Base-by-base conservation (phyloP, 2,113 vertebrate species). In the Pseudolaguvia tuberculata region DNA sequence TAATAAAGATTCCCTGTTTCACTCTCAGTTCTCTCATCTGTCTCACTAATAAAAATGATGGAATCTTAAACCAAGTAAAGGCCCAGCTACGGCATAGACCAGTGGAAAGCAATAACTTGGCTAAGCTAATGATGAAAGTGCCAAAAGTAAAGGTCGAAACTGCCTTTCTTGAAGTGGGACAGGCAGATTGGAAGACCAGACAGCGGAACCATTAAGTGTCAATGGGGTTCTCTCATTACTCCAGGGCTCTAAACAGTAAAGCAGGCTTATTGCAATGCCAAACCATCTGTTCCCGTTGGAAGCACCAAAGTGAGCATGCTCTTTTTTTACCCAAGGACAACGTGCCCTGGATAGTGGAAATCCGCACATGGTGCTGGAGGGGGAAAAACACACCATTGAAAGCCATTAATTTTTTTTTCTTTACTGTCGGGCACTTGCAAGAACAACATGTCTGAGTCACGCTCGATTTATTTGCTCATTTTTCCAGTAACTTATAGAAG, bases 201-300 rank as follows among this genome's bases (percentile, higher is more conserved):
- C 81, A 76, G 75, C 57, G 57, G 65, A 66, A 57, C 55, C 67
- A 75, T 69, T 66, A 67, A 70, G 75, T 78, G 69, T 73, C 73
- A 47, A 62, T 76, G 72, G 69, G 82, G 77, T 76, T 70, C 69
- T 78, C 72, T 74, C 67, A 70, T 75, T 70, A 77, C 71, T 78
- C 66, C 55, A 52, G 68, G 72, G 68, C 79, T 83, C 73, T 78
- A 57, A 80, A 77, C 75, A 72, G 58, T 79, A 77, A 80, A 81
- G 31, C 72, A 77, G 9, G 39, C 56, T 81, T 79, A 72, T 48
- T 75, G 59, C 65, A 70, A 68, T 73, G 80, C 78, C 78, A 80
- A 82, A 80, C 78, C 80, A 82, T 82, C 83, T 84, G 80, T 74
- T 82, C 73, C 55, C 78, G 72, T 82, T 80, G 71, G 78, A 78